These are phyloP conservation scores for Chascanopsetta lugubris DNA, from an alignment of 2,113 vertebrate species.

Conservation along the genomic window DNA sequence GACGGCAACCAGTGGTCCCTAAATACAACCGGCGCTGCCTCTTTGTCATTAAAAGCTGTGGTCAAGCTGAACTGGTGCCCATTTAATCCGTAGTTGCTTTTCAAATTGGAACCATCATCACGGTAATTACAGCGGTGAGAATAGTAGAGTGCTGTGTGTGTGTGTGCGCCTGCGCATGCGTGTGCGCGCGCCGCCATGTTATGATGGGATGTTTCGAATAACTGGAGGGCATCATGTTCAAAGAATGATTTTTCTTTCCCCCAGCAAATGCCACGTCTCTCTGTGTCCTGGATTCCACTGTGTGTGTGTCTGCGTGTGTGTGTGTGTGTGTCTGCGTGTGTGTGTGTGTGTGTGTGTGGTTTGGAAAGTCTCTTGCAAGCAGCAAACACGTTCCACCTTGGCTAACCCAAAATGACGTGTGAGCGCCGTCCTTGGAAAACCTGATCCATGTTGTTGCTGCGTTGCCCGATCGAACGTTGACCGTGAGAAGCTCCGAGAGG, in stretches of 20 bases:
- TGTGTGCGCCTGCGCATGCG: too few species aligned
- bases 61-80: constrained; percentile 10
- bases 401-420: constrained; percentile 61
- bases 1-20: constrained; percentile 16
- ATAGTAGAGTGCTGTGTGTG: too few species aligned
- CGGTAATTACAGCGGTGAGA: constrained; percentile 21
- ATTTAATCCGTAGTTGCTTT: constrained; percentile 11
- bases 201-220: constrained; percentile 22
- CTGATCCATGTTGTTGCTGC: constrained; percentile 38
- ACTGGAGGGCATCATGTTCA: constrained; percentile 19
- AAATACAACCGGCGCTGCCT: not conserved
- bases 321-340: constrained; percentile 3
- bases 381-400: constrained; percentile 54
- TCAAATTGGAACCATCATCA: constrained; percentile 23
- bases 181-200: not conserved
- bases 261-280: constrained; percentile 62
- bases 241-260: constrained; percentile 26
- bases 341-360: constrained; percentile 29
- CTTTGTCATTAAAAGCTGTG: constrained; percentile 11
- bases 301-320: constrained; percentile 14
- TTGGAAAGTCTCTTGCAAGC: constrained; percentile 54
- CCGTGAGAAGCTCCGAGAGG: too few species aligned
- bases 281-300: constrained; percentile 26
- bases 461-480: constrained; percentile 10
- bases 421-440: constrained; percentile 36